A percentile compares a stretch with the other conserved stretches of the same genome.
These are phyloP conservation scores for Vanacampus margaritifer DNA, from an alignment of 2,113 vertebrate species.

Conservation along the genomic window DNA sequence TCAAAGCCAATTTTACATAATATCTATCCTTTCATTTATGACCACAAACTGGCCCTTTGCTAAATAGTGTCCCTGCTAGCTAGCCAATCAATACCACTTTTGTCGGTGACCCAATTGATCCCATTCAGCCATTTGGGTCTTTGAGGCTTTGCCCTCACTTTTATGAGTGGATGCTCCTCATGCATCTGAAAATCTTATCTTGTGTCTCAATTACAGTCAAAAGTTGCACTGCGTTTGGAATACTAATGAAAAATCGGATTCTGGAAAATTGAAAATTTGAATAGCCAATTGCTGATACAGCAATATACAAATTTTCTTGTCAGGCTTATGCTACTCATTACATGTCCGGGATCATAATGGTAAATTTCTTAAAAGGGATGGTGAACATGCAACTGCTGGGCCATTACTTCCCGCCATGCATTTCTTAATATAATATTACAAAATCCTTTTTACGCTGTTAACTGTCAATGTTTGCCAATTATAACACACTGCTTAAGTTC, in stretches of 20 bases:
- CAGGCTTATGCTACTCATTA: background rate
- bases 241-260: background rate
- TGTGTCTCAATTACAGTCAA: background rate
- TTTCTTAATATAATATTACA: background rate
- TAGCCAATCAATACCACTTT: background rate
- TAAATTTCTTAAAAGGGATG: background rate
- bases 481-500: constrained; percentile 13
- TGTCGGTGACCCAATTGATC: background rate
- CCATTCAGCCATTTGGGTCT: background rate
- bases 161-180: background rate
- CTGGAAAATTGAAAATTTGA: background rate
- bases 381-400: background rate
- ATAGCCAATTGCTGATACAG: background rate
- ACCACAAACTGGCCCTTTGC: background rate
- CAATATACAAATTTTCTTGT: background rate
- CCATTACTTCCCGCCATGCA: background rate
- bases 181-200: background rate
- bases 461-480: background rate
- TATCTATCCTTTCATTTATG: background rate
- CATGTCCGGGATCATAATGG: background rate
- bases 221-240: background rate
- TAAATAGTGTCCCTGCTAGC: background rate
- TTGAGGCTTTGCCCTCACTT: background rate
- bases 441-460: background rate
- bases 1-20: background rate